phyloP scores from a whole-genome alignment of 2,888 invertebrate species.

The Meiosimyza decipiens region DNA sequence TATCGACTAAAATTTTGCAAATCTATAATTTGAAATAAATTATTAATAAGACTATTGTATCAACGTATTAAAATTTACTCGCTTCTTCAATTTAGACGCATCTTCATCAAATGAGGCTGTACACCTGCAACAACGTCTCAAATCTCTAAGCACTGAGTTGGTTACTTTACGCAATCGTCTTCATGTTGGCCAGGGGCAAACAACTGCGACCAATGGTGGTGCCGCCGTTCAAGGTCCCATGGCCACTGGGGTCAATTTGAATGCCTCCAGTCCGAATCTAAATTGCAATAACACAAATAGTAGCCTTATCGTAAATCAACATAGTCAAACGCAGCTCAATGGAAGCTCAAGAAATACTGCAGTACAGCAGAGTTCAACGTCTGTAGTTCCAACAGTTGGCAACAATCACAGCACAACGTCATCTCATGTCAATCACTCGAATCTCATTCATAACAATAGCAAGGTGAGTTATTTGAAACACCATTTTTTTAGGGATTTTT shows the following conservation, averaged over 20 bases:
- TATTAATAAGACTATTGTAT: not conserved
- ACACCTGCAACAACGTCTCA: slow-evolving; percentile 89
- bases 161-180: slow-evolving; percentile 90
- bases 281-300: slow-evolving; percentile 40
- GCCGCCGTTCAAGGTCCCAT: slow-evolving; percentile 47
- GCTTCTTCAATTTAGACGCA: slow-evolving; percentile 90
- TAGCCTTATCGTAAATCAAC: slow-evolving; percentile 40
- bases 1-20: too few relatives aligned
- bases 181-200: slow-evolving; percentile 76
- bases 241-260: slow-evolving; percentile 51
- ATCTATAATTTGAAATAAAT: too few relatives aligned
- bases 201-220: slow-evolving; percentile 53
- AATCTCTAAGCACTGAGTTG: slow-evolving; percentile 90
- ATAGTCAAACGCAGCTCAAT: slow-evolving; percentile 40
- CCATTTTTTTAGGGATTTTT: not conserved
- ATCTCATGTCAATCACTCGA: slow-evolving; percentile 39
- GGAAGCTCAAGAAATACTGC: slow-evolving; percentile 33
- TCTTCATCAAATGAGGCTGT: slow-evolving; percentile 95
- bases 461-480: slow-evolving; percentile 38
- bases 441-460: slow-evolving; percentile 43
- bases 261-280: slow-evolving; percentile 60
- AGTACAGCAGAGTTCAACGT: slow-evolving; percentile 36
- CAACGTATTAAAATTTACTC: slow-evolving; percentile 72
- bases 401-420: slow-evolving; percentile 36
- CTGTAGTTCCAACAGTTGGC: slow-evolving; percentile 40